Conservation (phyloP, 2,113 vertebrate species). For the Esox niger region DNA sequence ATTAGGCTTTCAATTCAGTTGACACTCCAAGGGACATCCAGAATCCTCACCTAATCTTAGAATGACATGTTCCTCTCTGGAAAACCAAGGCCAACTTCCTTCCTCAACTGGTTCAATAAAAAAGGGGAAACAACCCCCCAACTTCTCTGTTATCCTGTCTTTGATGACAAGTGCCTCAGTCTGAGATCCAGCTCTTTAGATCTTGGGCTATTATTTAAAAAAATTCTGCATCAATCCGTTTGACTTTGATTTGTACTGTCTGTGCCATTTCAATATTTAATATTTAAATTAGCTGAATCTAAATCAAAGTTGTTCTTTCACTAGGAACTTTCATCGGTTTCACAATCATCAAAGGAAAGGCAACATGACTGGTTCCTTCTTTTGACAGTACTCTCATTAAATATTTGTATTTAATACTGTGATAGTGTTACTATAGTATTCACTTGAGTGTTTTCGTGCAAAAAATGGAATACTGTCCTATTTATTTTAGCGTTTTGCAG, state of each 20-base stretch:
- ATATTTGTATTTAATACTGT: no score
- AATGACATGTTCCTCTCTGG: not conserved
- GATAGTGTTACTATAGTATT: no score
- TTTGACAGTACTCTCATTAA: no score
- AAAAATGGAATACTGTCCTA: no score
- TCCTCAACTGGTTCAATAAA: not conserved
- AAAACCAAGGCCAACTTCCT: not conserved
- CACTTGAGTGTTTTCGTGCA: no score
- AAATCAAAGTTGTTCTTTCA: no score
- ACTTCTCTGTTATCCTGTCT: not conserved
- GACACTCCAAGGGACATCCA: not conserved
- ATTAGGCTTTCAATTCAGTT: constrained; percentile 23
- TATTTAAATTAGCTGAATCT: no score
- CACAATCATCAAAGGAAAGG: no score
- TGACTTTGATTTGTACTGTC: not conserved
- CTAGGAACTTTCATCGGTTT: no score
- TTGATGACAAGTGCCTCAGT: constrained; percentile 18
- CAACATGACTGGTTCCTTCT: no score
- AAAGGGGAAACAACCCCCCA: not conserved
- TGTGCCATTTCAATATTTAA: not conserved
- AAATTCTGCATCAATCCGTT: not conserved
- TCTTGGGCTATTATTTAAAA: not conserved
- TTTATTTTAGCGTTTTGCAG: no score
- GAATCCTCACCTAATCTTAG: not conserved
- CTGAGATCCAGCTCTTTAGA: constrained; percentile 1